Percentiles rank a stretch among this genome's conserved stretches.
phyloP scores from a whole-genome alignment of 2,888 invertebrate species.

The Lordiphosa andalusiaca region DNA sequence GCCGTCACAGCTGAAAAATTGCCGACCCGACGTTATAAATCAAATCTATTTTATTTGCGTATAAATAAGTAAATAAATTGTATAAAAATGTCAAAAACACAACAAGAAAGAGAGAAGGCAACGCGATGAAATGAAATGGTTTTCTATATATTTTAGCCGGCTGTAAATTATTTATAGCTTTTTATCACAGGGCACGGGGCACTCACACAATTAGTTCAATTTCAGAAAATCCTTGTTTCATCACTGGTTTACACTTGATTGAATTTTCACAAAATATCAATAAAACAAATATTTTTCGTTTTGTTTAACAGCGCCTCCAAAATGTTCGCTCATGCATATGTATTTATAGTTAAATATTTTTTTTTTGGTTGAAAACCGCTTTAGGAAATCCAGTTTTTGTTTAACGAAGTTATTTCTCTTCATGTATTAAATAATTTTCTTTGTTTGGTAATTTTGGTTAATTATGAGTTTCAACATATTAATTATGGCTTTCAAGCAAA shows the following conservation, averaged over 20 bases:
- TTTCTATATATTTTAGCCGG: conserved; percentile 4
- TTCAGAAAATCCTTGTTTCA: no score
- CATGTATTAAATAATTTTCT: conserved; percentile 26
- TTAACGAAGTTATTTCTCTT: no score
- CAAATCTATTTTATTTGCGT: conserved; percentile 34
- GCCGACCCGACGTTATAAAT: conserved; percentile 43
- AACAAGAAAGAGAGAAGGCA: not conserved
- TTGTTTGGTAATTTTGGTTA: conserved; percentile 41
- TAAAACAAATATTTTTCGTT: not conserved
- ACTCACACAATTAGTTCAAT: no score
- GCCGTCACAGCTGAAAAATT: conserved; percentile 28
- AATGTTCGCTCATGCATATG: conserved; percentile 52
- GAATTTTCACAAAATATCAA: not conserved
- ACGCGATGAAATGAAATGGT: not conserved
- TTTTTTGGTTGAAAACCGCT: conserved; percentile 19
- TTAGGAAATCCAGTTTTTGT: conserved; percentile 57
- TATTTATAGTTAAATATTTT: conserved; percentile 42
- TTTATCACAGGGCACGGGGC: not conserved
- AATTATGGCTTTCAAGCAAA: conserved; percentile 14
- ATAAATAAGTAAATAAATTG: not conserved
- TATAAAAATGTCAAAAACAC: not conserved
- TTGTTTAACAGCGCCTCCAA: conserved; percentile 2
- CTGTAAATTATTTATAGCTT: conserved; percentile 23
- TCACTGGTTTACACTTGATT: not conserved
- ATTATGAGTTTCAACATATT: conserved; percentile 39